Conservation (phyloP, 2,113 vertebrate genomes). For the Gnathonemus echidnorhynchus region DNA sequence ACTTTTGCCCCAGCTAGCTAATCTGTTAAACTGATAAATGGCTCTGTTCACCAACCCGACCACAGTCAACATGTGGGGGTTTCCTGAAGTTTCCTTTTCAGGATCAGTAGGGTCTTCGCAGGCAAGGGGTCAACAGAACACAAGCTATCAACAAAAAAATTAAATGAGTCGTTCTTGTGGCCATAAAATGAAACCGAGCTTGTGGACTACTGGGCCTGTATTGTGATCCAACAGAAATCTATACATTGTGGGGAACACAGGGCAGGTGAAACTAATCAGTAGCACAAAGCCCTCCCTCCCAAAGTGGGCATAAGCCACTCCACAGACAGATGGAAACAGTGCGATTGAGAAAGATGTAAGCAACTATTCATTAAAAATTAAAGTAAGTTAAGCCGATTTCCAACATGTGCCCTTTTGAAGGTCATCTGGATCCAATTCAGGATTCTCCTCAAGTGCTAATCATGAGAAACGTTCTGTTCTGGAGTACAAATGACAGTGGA, state of each 20-base stretch:
- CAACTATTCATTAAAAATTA: not conserved
- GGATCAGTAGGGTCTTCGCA: not conserved
- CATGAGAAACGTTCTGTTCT: not conserved
- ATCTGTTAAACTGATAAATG: not conserved
- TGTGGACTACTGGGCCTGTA: not conserved
- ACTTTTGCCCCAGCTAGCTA: not conserved
- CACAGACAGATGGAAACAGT: not conserved
- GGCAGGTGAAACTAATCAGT: not conserved
- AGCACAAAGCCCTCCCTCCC: not conserved
- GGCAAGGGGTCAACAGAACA: not conserved
- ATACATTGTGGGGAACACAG: not conserved
- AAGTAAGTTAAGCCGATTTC: not conserved
- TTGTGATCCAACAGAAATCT: not conserved
- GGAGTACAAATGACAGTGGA: not conserved
- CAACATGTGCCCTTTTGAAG: not conserved
- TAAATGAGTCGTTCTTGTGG: not conserved
- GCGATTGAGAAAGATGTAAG: not conserved
- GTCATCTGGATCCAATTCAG: not conserved
- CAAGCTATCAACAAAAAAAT: not conserved
- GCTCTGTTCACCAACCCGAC: not conserved
- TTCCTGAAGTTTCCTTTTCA: not conserved
- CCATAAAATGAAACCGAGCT: not conserved
- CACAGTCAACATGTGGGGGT: not conserved
- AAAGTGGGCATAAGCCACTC: not conserved
- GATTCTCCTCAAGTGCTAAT: not conserved